These are phyloP conservation scores for Bombus cullumanus DNA, from an alignment of 1,140 invertebrate genomes.

Conservation along the genomic window DNA sequence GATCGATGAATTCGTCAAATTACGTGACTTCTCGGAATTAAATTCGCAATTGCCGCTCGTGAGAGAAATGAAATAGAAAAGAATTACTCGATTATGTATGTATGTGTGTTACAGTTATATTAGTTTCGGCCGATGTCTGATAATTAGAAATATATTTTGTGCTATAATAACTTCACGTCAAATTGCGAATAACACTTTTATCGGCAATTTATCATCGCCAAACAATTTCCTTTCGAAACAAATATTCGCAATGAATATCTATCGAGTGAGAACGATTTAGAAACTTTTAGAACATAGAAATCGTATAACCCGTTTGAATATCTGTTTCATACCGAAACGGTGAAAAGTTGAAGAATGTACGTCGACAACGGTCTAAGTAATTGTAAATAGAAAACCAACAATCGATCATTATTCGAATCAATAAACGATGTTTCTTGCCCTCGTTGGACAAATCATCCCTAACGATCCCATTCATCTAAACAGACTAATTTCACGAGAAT, in stretches of 20 bases:
- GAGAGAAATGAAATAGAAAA: background rate
- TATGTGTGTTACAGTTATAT: background rate
- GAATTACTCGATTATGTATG: background rate
- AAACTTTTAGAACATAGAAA: background rate
- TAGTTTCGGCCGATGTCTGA: background rate
- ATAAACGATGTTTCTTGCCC: background rate
- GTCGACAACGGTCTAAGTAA: background rate
- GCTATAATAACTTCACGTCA: conserved; percentile 1
- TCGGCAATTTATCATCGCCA: conserved; percentile 44
- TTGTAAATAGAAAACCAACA: background rate
- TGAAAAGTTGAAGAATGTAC: too few species aligned
- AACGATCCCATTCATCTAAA: background rate
- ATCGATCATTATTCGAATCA: background rate
- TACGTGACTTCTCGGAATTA: background rate
- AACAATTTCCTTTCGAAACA: background rate
- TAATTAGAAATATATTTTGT: conserved; percentile 38
- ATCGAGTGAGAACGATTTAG: background rate
- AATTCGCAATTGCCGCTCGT: background rate
- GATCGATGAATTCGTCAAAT: background rate
- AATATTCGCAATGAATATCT: background rate
- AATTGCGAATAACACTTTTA: conserved; percentile 42
- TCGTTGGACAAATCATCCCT: background rate
- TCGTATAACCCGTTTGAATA: background rate
- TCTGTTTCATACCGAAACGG: background rate
- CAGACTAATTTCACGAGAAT: background rate